These are phyloP conservation scores for Calidris pugnax DNA, from an alignment of 2,113 vertebrate species.

Conservation along the genomic window DNA sequence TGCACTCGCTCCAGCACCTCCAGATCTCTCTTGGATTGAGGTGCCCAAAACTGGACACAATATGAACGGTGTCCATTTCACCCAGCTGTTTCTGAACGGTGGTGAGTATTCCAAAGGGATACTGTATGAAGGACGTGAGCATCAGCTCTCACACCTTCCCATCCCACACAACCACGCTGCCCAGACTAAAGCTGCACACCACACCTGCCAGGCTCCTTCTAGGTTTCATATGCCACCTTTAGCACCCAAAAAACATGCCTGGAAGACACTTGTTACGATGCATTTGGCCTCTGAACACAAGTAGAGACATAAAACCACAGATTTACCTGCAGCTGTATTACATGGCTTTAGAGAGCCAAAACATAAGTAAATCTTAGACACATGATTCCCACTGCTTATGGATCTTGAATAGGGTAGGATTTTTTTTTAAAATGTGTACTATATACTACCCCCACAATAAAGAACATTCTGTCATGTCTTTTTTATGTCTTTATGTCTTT, in stretches of 20 bases:
- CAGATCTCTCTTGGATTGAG: too few species aligned
- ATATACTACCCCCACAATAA: neutral
- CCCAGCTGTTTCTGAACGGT: neutral
- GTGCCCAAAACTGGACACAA: too few species aligned
- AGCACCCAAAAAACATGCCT: neutral
- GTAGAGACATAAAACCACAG: neutral
- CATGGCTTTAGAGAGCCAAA: neutral
- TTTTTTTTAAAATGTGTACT: neutral
- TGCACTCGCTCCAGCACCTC: too few species aligned
- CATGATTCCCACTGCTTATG: neutral
- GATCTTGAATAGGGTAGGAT: accelerated
- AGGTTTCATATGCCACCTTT: neutral
- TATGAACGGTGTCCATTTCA: neutral
- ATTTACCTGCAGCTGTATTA: neutral
- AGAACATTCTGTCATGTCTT: neutral
- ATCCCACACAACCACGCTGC: neutral
- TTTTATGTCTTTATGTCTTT: neutral
- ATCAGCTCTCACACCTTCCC: neutral
- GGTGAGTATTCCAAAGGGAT: neutral
- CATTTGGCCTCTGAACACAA: neutral
- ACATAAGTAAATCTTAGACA: neutral
- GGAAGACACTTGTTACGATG: neutral
- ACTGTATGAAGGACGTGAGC: neutral
- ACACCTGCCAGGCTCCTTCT: neutral
- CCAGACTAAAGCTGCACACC: neutral